Conservation (phyloP, 2,113 vertebrate genomes). For the Acinonyx jubatus region DNA sequence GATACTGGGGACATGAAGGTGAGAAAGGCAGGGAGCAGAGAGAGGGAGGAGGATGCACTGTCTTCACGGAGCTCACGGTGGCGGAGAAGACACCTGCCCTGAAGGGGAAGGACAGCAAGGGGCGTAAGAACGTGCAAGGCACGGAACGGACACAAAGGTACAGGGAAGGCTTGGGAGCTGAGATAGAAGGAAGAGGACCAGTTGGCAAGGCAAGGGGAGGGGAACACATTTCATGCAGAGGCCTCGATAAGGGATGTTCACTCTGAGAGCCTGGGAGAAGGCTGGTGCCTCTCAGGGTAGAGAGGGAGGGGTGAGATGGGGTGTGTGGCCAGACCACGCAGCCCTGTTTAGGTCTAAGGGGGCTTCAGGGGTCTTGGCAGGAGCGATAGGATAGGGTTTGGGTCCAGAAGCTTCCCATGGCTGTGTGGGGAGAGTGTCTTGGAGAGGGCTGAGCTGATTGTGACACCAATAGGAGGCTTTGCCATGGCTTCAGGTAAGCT, state of each 20-base stretch:
- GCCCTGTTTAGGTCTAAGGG: not conserved
- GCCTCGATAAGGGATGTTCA: not conserved
- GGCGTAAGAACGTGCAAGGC: accelerated
- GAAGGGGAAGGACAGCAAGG: not conserved
- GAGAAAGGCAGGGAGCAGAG: not conserved
- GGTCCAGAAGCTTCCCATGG: not conserved
- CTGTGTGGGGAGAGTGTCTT: not conserved
- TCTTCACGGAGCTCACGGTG: not conserved
- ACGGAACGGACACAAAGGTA: not conserved
- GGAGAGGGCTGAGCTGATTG: not conserved
- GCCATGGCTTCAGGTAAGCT: not conserved
- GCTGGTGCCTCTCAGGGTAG: not conserved
- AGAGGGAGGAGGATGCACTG: not conserved
- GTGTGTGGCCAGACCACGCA: not conserved
- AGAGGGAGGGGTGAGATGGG: not conserved
- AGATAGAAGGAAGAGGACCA: not conserved
- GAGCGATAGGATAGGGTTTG: not conserved
- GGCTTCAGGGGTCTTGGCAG: not conserved
- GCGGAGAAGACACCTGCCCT: not conserved
- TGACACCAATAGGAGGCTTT: not conserved
- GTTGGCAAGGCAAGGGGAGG: not conserved
- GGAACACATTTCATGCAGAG: not conserved
- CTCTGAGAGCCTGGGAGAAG: not conserved
- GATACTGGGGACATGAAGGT: not conserved
- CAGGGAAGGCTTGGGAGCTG: not conserved